Evolutionary conservation across 2,888 invertebrate genomes (phyloP).

Genomic region (Hypsopygia costalis): DNA sequence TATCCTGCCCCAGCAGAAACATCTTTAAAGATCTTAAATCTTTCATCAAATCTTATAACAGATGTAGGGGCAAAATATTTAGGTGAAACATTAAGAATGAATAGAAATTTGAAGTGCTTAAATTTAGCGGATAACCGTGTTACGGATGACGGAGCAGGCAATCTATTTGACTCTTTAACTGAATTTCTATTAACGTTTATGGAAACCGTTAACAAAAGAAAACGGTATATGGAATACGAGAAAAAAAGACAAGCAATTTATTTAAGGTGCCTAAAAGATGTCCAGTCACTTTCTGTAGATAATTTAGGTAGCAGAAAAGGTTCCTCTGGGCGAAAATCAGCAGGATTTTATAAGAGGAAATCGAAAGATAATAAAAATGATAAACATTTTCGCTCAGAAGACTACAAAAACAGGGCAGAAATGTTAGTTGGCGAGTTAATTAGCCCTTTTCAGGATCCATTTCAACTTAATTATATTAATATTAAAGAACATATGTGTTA

Average conservation of each 20-base stretch:
- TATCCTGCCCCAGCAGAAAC: slow-evolving; percentile 28
- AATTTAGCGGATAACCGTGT: slow-evolving; percentile 53
- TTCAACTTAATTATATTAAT: slow-evolving; percentile 19
- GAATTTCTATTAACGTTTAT: slow-evolving; percentile 33
- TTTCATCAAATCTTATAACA: slow-evolving; percentile 55
- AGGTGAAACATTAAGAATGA: slow-evolving; percentile 41
- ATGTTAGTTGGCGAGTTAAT: slow-evolving; percentile 27
- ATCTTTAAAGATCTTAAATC: slow-evolving; percentile 40
- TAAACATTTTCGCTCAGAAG: slow-evolving; percentile 17
- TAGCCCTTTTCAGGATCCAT: slow-evolving; percentile 40
- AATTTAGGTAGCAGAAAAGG: slow-evolving; percentile 9
- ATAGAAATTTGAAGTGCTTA: slow-evolving; percentile 54
- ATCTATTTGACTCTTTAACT: slow-evolving; percentile 36
- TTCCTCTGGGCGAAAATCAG: neutral
- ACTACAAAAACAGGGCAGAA: slow-evolving; percentile 29
- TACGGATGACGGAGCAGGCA: slow-evolving; percentile 38
- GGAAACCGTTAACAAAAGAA: slow-evolving; percentile 26
- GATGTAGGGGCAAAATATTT: slow-evolving; percentile 46
- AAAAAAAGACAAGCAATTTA: slow-evolving; percentile 23
- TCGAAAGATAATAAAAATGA: slow-evolving; percentile 22
- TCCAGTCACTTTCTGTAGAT: neutral
- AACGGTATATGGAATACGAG: slow-evolving; percentile 23
- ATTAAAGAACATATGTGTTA: slow-evolving; percentile 23
- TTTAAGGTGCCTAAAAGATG: slow-evolving; percentile 24
- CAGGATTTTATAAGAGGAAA: slow-evolving; percentile 6